Evolutionary conservation across 2,888 invertebrate species (phyloP).

Genomic region (Lingula anatina): DNA sequence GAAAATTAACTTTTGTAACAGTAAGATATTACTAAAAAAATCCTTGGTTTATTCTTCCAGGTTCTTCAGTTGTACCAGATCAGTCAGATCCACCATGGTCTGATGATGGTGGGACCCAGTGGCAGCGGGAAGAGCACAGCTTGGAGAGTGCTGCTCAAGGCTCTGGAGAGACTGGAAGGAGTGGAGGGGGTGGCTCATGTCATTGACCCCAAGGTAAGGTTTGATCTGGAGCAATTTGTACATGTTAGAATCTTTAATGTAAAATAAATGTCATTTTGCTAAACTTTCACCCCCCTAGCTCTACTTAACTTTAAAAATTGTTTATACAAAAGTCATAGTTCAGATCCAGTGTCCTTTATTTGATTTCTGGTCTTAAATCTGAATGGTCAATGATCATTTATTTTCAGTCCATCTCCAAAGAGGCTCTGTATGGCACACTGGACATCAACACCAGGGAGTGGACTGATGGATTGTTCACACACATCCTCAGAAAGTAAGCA

Average conservation of each 20-base stretch:
- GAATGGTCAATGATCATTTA: not conserved
- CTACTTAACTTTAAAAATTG: no score
- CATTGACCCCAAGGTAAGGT: conserved; percentile 88
- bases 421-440: conserved; percentile 93
- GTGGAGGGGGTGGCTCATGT: conserved; percentile 95
- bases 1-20: no score
- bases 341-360: not conserved
- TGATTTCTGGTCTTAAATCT: no score
- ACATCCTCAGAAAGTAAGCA: conserved; percentile 73
- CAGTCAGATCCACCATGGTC: conserved; percentile 94
- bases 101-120: conserved; percentile 99
- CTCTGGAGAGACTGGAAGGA: conserved; percentile 88
- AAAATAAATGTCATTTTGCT: no score
- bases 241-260: no score
- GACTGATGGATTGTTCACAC: conserved; percentile 99
- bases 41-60: conserved; percentile 59
- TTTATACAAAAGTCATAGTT: no score
- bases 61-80: conserved; percentile 98
- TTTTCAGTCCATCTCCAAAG: conserved; percentile 97
- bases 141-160: conserved; percentile 89
- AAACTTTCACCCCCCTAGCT: no score
- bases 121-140: conserved; percentile 96
- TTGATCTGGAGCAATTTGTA: no score
- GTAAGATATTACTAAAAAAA: no score
- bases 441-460: conserved; percentile 99